Percentiles rank a stretch among this genome's conserved stretches.
These are phyloP conservation scores for Catharus bicknelli DNA, from an alignment of 2,113 vertebrate genomes.

Conservation along the genomic window DNA sequence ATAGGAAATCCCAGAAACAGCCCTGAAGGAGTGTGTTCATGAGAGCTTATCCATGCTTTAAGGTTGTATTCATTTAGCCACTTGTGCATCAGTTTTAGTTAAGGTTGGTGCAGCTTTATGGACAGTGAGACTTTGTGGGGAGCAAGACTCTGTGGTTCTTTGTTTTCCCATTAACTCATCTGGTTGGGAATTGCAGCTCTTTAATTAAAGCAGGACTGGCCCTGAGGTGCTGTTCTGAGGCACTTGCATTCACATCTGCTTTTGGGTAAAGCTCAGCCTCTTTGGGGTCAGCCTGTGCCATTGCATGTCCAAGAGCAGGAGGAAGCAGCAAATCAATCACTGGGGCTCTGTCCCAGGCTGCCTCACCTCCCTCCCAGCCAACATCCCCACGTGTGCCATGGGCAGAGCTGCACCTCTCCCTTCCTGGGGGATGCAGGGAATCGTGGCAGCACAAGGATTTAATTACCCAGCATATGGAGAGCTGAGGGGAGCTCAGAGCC, in stretches of 20 bases:
- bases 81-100: neutral
- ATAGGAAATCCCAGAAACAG: neutral
- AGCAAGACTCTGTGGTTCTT: neutral
- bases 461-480: conserved; percentile 24
- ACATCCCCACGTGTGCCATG: neutral
- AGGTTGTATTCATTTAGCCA: neutral
- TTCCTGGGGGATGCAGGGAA: neutral
- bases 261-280: conserved; percentile 11
- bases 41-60: neutral
- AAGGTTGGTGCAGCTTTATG: neutral
- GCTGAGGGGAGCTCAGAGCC: neutral
- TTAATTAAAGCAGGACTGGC: conserved; percentile 19
- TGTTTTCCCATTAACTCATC: neutral
- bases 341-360: neutral
- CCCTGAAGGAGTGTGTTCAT: neutral
- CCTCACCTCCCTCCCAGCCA: neutral
- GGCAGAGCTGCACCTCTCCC: neutral
- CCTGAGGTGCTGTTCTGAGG: conserved; percentile 1
- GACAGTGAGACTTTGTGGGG: neutral
- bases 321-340: conserved; percentile 11
- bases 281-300: neutral
- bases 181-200: conserved; percentile 8
- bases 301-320: neutral
- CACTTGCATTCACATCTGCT: conserved; percentile 18
- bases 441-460: neutral